Evolutionary conservation across 2,797 vertebrate genomes (phyloP), one percentile per base, ranked within the genome.

Genomic region (Trachurus trachurus): DNA sequence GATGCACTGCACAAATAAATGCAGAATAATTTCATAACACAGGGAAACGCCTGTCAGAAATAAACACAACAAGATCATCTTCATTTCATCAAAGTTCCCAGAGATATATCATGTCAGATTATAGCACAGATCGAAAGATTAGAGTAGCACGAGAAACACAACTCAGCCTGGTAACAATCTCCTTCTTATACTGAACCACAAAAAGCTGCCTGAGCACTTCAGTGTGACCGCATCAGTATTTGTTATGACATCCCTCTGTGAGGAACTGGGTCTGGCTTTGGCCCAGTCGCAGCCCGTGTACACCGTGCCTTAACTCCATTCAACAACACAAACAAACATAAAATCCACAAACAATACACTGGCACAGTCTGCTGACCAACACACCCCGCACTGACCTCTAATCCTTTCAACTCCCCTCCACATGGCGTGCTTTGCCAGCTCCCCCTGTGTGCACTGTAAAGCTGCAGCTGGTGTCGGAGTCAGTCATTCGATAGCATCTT

Each of bases 221-320:
- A 22, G 58, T 64, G n/a, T 90, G 92, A 93, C 91, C 88, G 89
- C 82, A 56, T n/a, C 74, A 93, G 88, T 88, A 95, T 95, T 95
- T 94, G 88, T 91, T 87, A 85, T 74, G 85, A 83, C 81, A 74
- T 87, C 89, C 83, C 74, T 40, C 54, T 7, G 29, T 65, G 47
- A n/a, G 87, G 84, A 89, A 91, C 71, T 53, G 83, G 85, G 81
- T 63, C 73, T 74, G 59, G 40, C 59, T 57, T 62, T 50, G 66
- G n/a, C 53, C 5, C 29, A 8, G 1, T 12, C 12, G 44, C 37
- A 13, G 50, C 59, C 39, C 11, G 37, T 26, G 26, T 42, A 26
- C 19, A 34, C 39, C 39, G 66, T 11, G 40, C 52, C 60, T 74
- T 70, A 58, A 72, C 39, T 64, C 65, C 65, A 40, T 50, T 67